A percentile compares a stretch with the other conserved stretches of the same genome.
Conservation (phyloP, 2,888 invertebrate species). For the Rhimphoctona megacephalus region DNA sequence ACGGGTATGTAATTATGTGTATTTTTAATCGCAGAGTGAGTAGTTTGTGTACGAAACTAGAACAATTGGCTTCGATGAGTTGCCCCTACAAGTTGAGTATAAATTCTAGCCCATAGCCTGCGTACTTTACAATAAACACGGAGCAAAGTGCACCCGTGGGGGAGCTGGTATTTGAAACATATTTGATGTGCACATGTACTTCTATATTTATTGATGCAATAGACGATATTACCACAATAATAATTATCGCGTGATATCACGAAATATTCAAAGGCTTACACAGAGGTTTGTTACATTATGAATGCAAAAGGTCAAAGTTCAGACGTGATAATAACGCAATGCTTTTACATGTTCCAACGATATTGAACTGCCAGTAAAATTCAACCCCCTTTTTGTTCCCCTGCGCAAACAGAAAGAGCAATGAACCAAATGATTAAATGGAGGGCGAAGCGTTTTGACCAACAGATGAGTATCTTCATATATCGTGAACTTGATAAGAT, state of each 20-base stretch:
- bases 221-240: constrained; percentile 17
- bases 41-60: background rate
- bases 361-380: background rate
- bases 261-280: constrained; percentile 37
- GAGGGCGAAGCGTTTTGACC: background rate
- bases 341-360: background rate
- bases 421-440: background rate
- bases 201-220: constrained; percentile 27
- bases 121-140: constrained; percentile 17
- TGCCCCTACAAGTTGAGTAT: background rate
- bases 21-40: background rate
- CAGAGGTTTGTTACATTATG: constrained; percentile 1
- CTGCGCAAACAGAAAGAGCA: background rate
- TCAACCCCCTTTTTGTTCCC: background rate
- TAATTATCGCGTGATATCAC: constrained; percentile 15
- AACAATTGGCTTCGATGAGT: background rate
- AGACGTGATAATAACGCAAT: background rate
- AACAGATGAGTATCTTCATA: background rate
- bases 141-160: constrained; percentile 29
- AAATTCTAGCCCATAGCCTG: background rate
- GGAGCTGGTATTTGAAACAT: background rate
- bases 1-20: background rate
- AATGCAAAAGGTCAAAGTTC: background rate
- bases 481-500: background rate
- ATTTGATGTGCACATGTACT: constrained; percentile 7